Base-by-base conservation (phyloP, 2,888 invertebrate genomes). In the Eupeodes luniger region DNA sequence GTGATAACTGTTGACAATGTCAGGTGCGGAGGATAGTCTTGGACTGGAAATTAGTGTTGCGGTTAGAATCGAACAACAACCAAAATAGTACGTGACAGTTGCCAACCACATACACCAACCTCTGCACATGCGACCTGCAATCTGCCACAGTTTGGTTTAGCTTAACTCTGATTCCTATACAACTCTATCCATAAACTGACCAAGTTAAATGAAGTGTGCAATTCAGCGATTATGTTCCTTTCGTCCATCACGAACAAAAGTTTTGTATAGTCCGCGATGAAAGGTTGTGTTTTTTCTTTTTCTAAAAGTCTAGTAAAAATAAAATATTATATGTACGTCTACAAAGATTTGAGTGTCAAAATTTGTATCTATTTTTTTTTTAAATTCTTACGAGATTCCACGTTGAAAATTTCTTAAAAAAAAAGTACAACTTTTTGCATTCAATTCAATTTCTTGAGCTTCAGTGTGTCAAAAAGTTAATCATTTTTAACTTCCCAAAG, bases 51-150 rank as follows among this genome's bases (percentile, higher is more conserved):
- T 88, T 81, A 85, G 88, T 81, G 85, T 77, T 85, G 81, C 36
- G 88, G 88, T 81, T 78, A 85, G 75, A 85, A 75, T 85, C 72
- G 85, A 84, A 88, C 88, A 88, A 78, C 85, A 78, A 78, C 74
- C 85, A 59, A 88, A 84, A 85, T 85, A 85, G 85, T 81, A 88
- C 85, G 85, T 88, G 88, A 88, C 75, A 78, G 57, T 85, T 85
- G 74, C 64, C 53, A 64, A 81, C 88, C 88, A 66, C 88, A 85
- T 34, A 69, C 44, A 53, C 72, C 76, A 67, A 61, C 72, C 72
- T 74, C 57, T 61, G 40, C 69, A 70, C 64, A 75, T 78, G 19
- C 40, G 55, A 72, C 62, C 69, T 61, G 27, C 49, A 55, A 27
- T 69, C 69, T 47, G 47, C 49, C 61, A 16, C 57, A 55, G 69